Base-by-base conservation (phyloP, 2,113 vertebrate genomes). In the Pantherophis guttatus region DNA sequence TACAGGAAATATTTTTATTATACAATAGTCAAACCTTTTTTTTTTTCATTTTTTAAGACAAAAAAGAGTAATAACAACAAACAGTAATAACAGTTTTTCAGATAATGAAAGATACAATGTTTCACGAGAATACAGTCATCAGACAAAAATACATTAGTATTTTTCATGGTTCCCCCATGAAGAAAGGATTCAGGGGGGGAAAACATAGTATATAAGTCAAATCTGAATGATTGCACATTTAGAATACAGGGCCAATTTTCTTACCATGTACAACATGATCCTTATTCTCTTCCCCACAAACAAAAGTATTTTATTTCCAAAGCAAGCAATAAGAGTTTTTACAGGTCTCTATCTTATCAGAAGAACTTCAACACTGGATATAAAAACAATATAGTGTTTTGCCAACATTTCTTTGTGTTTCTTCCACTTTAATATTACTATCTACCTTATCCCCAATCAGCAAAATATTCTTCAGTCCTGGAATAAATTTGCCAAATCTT, bases 1-100 rank as follows among this genome's bases (percentile, higher is more conserved):
- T 96, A 97, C 96, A 97, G 97, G 95, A 97, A 97, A 93, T 96
- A 97, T 93, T 93, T 90, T 62, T 98, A 98, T 98, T 98, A 89
- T 97, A 97, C 48, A 91, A 95, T 97, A 96, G 95, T 96, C 95
- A 93, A 96, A 97, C 87, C 93, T 95, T 59, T 94, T 58, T 33
- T 33, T 11, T 70, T 93, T 15, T 10, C 11, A 19, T 44, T 58
- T 93, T 94, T 96, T 95, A 96, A 2, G n/a, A 94, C 93, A 97
- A 94, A 97, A 94, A 93, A 90, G 95, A 94, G 95, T 44, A 44
- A 44, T 44, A 97, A 93, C 94, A 95, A 95, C 92, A 92, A 91
- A 96, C 94, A 95, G 55, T 91, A 94, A 94, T 91, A 65, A 85
- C 93, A 96, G 93, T 53, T 44, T 95, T 62, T 96, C 93, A 96